Evolutionary conservation across 2,113 vertebrate genomes (phyloP).

Genomic region (Platichthys stellatus): DNA sequence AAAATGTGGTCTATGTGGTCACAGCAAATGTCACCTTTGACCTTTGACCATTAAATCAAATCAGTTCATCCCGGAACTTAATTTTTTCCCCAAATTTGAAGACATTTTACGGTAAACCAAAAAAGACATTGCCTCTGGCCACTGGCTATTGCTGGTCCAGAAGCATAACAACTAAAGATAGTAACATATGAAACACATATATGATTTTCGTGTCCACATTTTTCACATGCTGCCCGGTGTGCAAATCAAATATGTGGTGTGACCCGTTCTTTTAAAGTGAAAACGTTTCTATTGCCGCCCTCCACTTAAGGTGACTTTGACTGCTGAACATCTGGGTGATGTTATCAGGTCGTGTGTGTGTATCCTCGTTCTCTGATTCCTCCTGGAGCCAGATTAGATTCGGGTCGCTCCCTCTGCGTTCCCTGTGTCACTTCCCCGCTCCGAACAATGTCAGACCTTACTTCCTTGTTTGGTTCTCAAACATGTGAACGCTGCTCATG

Average conservation of each 20-base stretch:
- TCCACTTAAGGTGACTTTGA: constrained; percentile 48
- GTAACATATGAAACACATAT: not conserved
- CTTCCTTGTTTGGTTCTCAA: constrained; percentile 47
- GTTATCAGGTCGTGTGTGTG: constrained; percentile 49
- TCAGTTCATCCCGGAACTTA: not conserved
- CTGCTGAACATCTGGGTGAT: constrained; percentile 17
- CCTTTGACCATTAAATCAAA: not conserved
- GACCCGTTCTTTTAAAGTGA: constrained; percentile 23
- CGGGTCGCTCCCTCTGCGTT: constrained; percentile 19
- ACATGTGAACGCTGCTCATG: constrained; percentile 18
- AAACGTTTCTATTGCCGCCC: constrained; percentile 15
- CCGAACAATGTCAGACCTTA: constrained; percentile 38
- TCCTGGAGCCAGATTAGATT: constrained; percentile 49
- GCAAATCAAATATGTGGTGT: not conserved
- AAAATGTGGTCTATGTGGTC: too few species aligned
- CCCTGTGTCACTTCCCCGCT: not conserved
- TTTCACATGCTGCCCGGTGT: not conserved
- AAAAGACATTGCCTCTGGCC: too few species aligned
- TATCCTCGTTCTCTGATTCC: not conserved
- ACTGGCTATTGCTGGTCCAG: too few species aligned
- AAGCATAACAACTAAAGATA: not conserved
- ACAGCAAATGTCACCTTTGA: too few species aligned
- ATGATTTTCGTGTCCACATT: not conserved
- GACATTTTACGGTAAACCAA: too few species aligned
- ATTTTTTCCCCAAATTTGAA: not conserved